Evolutionary conservation across 1,140 invertebrate species (phyloP).

Genomic region (Nephila pilipes): DNA sequence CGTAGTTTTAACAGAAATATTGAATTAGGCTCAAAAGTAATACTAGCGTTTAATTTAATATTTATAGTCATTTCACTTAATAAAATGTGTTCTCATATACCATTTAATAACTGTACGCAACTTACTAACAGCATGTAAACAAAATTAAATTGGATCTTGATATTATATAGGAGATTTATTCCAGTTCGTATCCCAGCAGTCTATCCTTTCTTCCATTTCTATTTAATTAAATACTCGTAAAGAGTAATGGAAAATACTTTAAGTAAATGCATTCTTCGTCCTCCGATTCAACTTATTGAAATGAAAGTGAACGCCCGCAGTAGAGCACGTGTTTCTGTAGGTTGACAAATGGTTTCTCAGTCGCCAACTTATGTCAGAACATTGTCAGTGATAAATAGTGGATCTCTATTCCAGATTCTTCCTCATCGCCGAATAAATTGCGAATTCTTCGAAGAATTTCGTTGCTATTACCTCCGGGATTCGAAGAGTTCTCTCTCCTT

Average conservation of each 20-base stretch:
- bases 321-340: constrained; percentile 63
- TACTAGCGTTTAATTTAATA: not conserved
- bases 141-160: not conserved
- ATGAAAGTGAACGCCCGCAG: constrained; percentile 42
- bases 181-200: not conserved
- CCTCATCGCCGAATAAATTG: constrained; percentile 66
- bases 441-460: constrained; percentile 53
- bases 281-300: constrained; percentile 67
- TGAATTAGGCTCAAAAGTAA: no score
- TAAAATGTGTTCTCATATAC: not conserved
- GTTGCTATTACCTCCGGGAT: not conserved
- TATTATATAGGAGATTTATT: not conserved
- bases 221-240: constrained; percentile 65
- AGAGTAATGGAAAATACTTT: constrained; percentile 42
- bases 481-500: constrained; percentile 1
- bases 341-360: constrained; percentile 66
- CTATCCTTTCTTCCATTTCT: constrained; percentile 32
- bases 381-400: constrained; percentile 71
- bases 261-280: constrained; percentile 16
- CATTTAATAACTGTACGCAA: not conserved
- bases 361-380: constrained; percentile 65
- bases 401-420: constrained; percentile 59
- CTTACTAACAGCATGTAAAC: not conserved
- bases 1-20: no score
- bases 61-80: not conserved